Conservation (phyloP, 2,888 invertebrate genomes). For the Nasonovia ribisnigri region DNA sequence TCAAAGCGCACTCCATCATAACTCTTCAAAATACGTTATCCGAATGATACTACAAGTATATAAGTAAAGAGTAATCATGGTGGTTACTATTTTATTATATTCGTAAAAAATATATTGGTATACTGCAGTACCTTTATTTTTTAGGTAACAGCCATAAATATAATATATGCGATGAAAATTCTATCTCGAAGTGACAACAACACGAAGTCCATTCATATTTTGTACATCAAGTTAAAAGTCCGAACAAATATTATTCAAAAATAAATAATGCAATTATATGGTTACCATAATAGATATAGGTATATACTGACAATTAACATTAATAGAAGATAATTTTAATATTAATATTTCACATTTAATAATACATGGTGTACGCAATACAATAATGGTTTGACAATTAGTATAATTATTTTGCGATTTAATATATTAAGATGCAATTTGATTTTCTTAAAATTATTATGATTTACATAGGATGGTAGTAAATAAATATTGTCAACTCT, state of each 20-base stretch:
- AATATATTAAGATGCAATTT: not conserved
- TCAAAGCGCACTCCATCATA: not conserved
- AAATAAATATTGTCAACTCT: not conserved
- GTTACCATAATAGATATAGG: not conserved
- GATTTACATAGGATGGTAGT: not conserved
- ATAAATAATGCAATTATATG: not conserved
- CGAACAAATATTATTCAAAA: not conserved
- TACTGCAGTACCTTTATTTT: not conserved
- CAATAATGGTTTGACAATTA: not conserved
- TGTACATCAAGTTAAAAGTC: not conserved
- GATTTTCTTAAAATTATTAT: not conserved
- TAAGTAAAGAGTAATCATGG: not conserved
- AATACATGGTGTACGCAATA: not conserved
- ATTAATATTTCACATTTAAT: not conserved
- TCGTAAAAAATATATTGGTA: not conserved
- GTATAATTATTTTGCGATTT: not conserved
- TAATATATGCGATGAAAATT: not conserved
- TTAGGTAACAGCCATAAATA: not conserved
- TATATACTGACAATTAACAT: not conserved
- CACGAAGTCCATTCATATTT: not conserved
- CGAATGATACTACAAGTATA: not conserved
- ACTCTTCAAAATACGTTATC: constrained; percentile 18
- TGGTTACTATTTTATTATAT: not conserved
- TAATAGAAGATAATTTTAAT: not conserved
- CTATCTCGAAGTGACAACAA: not conserved